These are phyloP conservation scores for Bolborhynchus lineola DNA, from an alignment of 2,113 vertebrate species.

Conservation along the genomic window DNA sequence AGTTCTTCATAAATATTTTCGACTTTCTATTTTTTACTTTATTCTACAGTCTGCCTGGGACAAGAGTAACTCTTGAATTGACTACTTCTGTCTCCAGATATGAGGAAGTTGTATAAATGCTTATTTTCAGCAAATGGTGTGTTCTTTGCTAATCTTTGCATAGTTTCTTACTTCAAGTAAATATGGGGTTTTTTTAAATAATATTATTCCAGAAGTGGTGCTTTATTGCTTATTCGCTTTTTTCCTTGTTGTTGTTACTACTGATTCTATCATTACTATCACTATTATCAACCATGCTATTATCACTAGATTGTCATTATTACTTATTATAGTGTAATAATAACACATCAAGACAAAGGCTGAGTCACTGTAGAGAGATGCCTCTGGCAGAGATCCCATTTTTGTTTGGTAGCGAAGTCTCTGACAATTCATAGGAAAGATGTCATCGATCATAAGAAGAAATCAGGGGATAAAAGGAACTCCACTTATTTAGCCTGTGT, in stretches of 20 bases:
- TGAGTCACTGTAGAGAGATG: background rate
- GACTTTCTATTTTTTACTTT: background rate
- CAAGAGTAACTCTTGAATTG: background rate
- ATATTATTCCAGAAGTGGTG: background rate
- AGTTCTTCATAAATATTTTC: background rate
- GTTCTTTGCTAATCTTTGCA: background rate
- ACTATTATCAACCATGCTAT: background rate
- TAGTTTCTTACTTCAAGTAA: background rate
- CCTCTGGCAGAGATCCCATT: background rate
- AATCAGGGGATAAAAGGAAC: background rate
- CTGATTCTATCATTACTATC: background rate
- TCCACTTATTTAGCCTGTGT: background rate
- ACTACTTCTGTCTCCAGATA: background rate
- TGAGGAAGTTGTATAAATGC: background rate
- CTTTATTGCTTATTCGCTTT: background rate
- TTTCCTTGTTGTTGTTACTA: background rate
- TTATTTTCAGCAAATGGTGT: background rate
- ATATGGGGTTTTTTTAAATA: rapidly evolving
- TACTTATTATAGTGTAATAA: background rate
- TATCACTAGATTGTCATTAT: background rate
- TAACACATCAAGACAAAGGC: background rate
- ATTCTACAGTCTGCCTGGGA: background rate
- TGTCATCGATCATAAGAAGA: background rate
- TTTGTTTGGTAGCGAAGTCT: background rate
- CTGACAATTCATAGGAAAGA: background rate